Conservation (phyloP, 1,140 invertebrate species). For the Luehdorfia chinensis region DNA sequence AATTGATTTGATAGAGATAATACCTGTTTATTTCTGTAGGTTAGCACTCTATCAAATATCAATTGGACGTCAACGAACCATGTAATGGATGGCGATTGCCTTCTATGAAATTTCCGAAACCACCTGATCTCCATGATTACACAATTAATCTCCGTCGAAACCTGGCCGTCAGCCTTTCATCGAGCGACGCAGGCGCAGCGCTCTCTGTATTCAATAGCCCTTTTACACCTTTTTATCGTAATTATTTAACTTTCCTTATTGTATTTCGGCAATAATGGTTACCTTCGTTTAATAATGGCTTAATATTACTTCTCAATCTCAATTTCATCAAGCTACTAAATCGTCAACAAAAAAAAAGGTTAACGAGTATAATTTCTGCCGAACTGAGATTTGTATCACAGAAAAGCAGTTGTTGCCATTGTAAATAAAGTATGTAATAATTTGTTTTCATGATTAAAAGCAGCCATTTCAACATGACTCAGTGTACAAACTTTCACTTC, state of each 20-base stretch:
- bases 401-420: no score
- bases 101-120: conserved; percentile 62
- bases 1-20: conserved; percentile 12
- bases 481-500: no score
- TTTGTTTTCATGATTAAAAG: no score
- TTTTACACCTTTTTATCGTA: conserved; percentile 55
- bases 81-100: conserved; percentile 64
- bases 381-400: no score
- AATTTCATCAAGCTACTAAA: no score
- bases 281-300: not conserved
- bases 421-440: no score
- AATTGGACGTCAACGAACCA: conserved; percentile 57
- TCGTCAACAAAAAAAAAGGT: no score
- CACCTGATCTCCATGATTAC: conserved; percentile 61
- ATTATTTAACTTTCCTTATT: conserved; percentile 55
- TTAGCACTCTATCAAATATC: conserved; percentile 12
- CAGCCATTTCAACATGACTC: no score
- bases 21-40: conserved; percentile 4
- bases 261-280: conserved; percentile 51
- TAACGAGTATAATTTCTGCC: no score
- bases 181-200: conserved; percentile 46
- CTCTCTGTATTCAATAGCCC: conserved; percentile 45
- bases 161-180: conserved; percentile 54
- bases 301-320: no score
- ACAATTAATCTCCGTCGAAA: conserved; percentile 65